These are phyloP conservation scores for Andrena dorsata DNA, from an alignment of 2,888 invertebrate genomes.

Conservation along the genomic window DNA sequence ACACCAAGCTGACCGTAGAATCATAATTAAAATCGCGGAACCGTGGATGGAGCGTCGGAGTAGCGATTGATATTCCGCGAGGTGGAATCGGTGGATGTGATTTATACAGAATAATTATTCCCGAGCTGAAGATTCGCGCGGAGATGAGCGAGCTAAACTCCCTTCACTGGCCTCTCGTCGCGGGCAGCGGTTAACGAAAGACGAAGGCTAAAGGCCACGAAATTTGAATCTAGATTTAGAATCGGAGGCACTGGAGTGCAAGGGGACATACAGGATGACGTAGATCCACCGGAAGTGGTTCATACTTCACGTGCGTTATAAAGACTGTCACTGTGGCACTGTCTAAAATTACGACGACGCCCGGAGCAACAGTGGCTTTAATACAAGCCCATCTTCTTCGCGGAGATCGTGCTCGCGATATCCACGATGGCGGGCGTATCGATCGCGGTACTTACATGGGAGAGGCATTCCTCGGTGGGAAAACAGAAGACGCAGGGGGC, in stretches of 20 bases:
- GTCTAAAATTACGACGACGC: conserved; percentile 74
- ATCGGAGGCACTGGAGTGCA: conserved; percentile 74
- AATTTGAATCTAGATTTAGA: conserved; percentile 75
- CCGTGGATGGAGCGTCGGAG: neutral
- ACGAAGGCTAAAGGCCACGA: conserved; percentile 72
- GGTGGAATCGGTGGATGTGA: neutral
- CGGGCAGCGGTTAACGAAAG: conserved; percentile 48
- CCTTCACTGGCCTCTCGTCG: conserved; percentile 35
- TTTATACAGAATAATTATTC: neutral
- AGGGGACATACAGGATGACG: conserved; percentile 73
- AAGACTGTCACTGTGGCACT: conserved; percentile 75
- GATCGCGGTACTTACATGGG: neutral
- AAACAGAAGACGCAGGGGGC: conserved; percentile 5
- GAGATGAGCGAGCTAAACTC: neutral
- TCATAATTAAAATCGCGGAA: neutral
- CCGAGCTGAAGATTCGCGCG: neutral
- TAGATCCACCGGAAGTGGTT: conserved; percentile 76
- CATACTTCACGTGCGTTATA: conserved; percentile 76
- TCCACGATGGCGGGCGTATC: no score
- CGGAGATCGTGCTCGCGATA: conserved; percentile 1
- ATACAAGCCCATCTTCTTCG: conserved; percentile 42
- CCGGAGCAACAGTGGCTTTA: conserved; percentile 63
- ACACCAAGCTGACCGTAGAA: neutral
- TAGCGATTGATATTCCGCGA: neutral
- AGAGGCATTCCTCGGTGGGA: neutral